Evolutionary conservation across 2,797 vertebrate species (phyloP), one percentile per base, ranked within the genome.

Genomic region (Halcyon leucocephala): DNA sequence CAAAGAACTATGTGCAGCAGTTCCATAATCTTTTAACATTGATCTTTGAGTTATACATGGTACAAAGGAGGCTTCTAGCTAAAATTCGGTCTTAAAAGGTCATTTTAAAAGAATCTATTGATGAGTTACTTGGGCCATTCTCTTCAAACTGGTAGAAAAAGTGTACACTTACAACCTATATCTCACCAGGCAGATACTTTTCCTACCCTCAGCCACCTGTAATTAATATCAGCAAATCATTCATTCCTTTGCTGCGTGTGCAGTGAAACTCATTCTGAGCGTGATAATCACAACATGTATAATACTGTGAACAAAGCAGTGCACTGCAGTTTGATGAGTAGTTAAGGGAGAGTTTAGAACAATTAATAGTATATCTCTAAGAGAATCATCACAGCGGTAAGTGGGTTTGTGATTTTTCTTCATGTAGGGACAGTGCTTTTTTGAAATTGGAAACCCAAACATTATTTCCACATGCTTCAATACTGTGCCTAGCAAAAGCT

Each of bases 81-180:
- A 39, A 91, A 92, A 92, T 42, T 61, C 49, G 5, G 19, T n/a
- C 64, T n/a, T 58, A 26, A 90, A 86, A 90, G 49, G 73, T 48
- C 51, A 33, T 67, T 84, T 80, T 26, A 35, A 89, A 85, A 42
- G 41, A 62, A 41, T 12, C 41, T 73, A n/a, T 74, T 73, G 74
- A 82, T 89, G 78, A 90, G 48, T 85, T 79, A 76, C 51, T 95
- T 46, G 24, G 67, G 31, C 20, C 33, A 16, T 82, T 85, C 58
- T 58, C n/a, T 77, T 69, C 28, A 76, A 39, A n/a, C 20, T 70
- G 8, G 16, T n/a, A 44, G 19, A 51, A 72, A 72, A 82, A 39
- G 0, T 11, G 10, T 26, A 6, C 0, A 2, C 48, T 54, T 81
- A 44, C 29, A 67, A 20, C 22, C 44, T 33, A 9, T 33, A 9